Base-by-base conservation (phyloP, 2,797 vertebrate species). In the Serranus cabrilla region DNA sequence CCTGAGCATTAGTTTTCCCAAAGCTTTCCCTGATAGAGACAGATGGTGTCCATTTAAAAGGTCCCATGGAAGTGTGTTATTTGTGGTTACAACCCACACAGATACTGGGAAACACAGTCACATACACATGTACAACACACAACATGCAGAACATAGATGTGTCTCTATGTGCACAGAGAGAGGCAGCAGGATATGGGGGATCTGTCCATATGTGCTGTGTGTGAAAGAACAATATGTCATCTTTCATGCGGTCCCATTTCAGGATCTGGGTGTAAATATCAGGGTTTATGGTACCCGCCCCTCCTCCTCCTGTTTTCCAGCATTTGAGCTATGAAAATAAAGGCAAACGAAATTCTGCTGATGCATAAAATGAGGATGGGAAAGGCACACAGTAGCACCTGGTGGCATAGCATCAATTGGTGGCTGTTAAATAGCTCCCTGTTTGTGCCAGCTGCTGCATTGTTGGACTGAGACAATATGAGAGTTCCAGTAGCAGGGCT, bases 381-480 rank as follows among this genome's bases (percentile, higher is more conserved):
- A 92, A 94, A 93, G 83, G 83, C 91, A 93, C 93, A 93, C 86
- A 90, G 84, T 85, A 89, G 89, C 91, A 92, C 91, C 92, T 92
- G 91, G 91, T 91, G 90, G 89, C 85, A 87, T 78, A 87, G 87
- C 86, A 89, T 93, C 92, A 91, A 92, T 90, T 89, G 90, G 90
- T 89, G 92, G 78, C 82, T 91, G 89, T 93, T 93, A 93, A 93
- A 94, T 85, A 92, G 89, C 83, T 87, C 80, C 80, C 79, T 92
- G 92, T 91, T 92, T 92, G 90, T 90, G 91, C 92, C 91, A 93
- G 92, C 93, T 93, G 90, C 90, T 89, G 91, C 89, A 91, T 94
- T 94, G 91, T 94, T 91, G 88, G 84, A 90, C 85, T 92, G 86
- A 92, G 89, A 94, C 93, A 94, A 94, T 93, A 90, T 93, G 93